phyloP scores from a whole-genome alignment of 2,797 vertebrate species.

The Poecilia wingei region DNA sequence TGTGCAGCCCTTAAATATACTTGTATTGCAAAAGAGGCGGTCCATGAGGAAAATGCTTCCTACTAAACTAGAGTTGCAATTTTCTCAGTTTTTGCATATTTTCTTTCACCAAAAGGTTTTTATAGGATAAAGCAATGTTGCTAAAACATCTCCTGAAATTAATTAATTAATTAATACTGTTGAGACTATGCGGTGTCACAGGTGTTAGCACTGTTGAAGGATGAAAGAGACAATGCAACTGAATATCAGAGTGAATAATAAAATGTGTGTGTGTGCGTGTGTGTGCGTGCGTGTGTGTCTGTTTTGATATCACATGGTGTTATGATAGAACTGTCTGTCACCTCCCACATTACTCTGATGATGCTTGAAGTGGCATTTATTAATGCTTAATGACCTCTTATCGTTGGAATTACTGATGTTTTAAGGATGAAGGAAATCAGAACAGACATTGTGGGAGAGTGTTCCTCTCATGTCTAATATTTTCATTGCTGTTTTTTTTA shows the following conservation, averaged over 20 bases:
- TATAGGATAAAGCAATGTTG: too few species aligned
- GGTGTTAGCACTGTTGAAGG: too few species aligned
- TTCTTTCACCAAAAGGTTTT: too few species aligned
- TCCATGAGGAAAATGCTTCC: too few species aligned
- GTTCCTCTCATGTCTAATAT: not conserved
- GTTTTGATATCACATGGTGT: not conserved
- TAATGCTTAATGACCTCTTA: not conserved
- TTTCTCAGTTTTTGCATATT: too few species aligned
- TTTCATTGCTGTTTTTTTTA: not conserved
- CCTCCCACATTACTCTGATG: not conserved
- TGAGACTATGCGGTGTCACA: too few species aligned
- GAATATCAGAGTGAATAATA: constrained; percentile 1
- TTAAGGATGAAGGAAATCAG: not conserved
- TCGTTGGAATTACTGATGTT: not conserved
- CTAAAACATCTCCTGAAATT: too few species aligned
- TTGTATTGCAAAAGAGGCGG: too few species aligned
- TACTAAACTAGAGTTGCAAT: too few species aligned
- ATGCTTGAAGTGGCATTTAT: constrained; percentile 3
- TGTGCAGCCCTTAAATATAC: too few species aligned
- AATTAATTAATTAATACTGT: too few species aligned
- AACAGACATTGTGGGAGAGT: not conserved
- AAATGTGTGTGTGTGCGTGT: not conserved
- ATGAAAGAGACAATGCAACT: not conserved
- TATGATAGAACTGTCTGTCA: not conserved
- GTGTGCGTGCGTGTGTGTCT: not conserved